phyloP scores from a whole-genome alignment of 2,797 vertebrate genomes.

The Gouania willdenowi region DNA sequence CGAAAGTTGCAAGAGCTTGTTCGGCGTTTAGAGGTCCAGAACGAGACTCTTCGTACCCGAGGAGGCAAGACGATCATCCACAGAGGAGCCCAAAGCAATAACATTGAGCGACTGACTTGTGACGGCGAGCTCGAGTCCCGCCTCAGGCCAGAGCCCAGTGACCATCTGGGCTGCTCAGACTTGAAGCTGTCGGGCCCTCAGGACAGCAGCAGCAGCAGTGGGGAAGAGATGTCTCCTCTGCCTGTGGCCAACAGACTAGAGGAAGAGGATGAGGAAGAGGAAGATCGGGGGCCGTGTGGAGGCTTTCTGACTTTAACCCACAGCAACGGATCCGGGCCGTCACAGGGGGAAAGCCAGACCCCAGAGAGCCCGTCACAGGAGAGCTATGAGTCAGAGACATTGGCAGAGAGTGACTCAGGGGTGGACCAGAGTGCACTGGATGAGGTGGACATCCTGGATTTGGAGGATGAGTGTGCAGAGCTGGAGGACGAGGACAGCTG shows the following conservation, averaged over 20 bases:
- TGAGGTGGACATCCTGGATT: slow-evolving; percentile 84
- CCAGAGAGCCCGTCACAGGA: slow-evolving; percentile 69
- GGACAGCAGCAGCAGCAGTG: slow-evolving; percentile 59
- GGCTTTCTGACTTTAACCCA: slow-evolving; percentile 61
- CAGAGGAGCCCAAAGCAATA: slow-evolving; percentile 55
- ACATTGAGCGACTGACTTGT: slow-evolving; percentile 49
- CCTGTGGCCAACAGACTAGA: slow-evolving; percentile 45
- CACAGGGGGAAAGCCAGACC: slow-evolving; percentile 31
- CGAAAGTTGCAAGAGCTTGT: slow-evolving; percentile 88
- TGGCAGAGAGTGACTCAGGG: slow-evolving; percentile 59
- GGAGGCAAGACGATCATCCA: slow-evolving; percentile 60
- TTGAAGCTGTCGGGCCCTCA: slow-evolving; percentile 55
- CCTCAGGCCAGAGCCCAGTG: slow-evolving; percentile 40
- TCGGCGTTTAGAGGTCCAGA: slow-evolving; percentile 85
- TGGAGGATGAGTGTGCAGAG: slow-evolving; percentile 79
- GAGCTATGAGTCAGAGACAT: slow-evolving; percentile 69
- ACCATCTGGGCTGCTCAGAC: slow-evolving; percentile 37
- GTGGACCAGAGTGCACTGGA: slow-evolving; percentile 76
- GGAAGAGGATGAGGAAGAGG: slow-evolving; percentile 42
- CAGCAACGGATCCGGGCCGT: slow-evolving; percentile 32
- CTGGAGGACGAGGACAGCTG: slow-evolving; percentile 84
- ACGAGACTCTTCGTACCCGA: slow-evolving; percentile 79
- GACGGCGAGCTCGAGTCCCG: slow-evolving; percentile 31
- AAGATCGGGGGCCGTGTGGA: slow-evolving; percentile 23
- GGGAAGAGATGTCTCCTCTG: slow-evolving; percentile 69